Evolutionary conservation across 2,113 vertebrate species (phyloP), one percentile per base, ranked within the genome.

Genomic region (Chascanopsetta lugubris): DNA sequence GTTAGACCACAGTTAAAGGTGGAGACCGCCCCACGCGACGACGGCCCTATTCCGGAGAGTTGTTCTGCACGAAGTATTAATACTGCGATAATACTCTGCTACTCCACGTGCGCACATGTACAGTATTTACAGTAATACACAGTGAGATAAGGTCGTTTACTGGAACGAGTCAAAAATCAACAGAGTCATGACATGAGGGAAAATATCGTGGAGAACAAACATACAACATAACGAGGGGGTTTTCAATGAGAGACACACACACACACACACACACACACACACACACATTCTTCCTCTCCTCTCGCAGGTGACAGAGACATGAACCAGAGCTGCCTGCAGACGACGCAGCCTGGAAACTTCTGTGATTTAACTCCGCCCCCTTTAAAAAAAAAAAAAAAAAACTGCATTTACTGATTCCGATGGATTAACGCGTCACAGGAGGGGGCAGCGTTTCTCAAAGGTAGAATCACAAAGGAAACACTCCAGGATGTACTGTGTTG

Each of bases 111-210:
- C 15, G 6, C 30, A 47, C 18, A 27, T 45, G 32, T 9, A 17
- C 17, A 59, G n/a, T 30, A 10, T 40, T 65, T 47, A 13, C 42
- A 56, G 42, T 1, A 53, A 70, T 17, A 1, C 30, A 55, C 59
- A 68, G 53, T 64, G 48, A 58, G 73, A 65, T 56, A 64, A 62
- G 55, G 53, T 27, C 53, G 64, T 53, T 59, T 4, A 51, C 3
- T 29, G 11, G 36, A 1, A 32, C 58, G 63, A 10, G 65, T 74
- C 53, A 58, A 24, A 58, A 50, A 46, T 73, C 90, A 92, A 62
- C 27, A 30, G 47, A 38, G 8, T 50, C 45, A 15, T 89, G 85
- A 82, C 72, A 63, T 78, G 85, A n/a, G n/a, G n/a, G n/a, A n/a
- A n/a, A n/a, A 86, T 86, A 65, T 63, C 51, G 42, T 62, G 48